phyloP scores from a whole-genome alignment of 2,888 invertebrate species.

The Andrena camellia region DNA sequence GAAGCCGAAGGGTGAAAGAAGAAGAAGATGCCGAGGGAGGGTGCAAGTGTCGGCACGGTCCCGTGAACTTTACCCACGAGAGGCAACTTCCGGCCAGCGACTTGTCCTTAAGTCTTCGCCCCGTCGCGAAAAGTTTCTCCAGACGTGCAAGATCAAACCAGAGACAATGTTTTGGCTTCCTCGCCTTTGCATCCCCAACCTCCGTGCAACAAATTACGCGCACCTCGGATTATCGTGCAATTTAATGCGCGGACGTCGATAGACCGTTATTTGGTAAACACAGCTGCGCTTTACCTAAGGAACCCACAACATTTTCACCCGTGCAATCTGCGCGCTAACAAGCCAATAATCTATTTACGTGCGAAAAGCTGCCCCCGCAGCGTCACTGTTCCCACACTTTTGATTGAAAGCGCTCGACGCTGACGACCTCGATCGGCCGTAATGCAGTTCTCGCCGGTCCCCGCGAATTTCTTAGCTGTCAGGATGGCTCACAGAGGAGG shows the following conservation, averaged over 20 bases:
- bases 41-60: slow-evolving; percentile 49
- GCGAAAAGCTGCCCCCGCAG: too few relatives aligned
- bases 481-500: slow-evolving; percentile 22
- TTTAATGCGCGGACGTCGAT: too few relatives aligned
- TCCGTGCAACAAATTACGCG: background rate
- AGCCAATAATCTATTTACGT: background rate
- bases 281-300: background rate
- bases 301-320: too few relatives aligned
- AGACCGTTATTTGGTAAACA: too few relatives aligned
- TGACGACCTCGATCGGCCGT: slow-evolving; percentile 17
- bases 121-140: slow-evolving; percentile 53
- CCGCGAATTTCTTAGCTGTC: slow-evolving; percentile 56
- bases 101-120: slow-evolving; percentile 58
- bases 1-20: background rate
- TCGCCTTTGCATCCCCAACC: background rate
- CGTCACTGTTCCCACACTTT: background rate
- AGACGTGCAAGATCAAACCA: slow-evolving; percentile 44
- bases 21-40: slow-evolving; percentile 1
- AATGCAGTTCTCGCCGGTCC: slow-evolving; percentile 10
- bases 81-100: slow-evolving; percentile 64
- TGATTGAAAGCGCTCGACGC: background rate
- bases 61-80: slow-evolving; percentile 62
- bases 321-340: background rate
- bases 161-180: slow-evolving; percentile 35
- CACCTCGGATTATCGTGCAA: background rate